Percentiles rank a stretch among this genome's conserved stretches.
These are phyloP conservation scores for Psettodes erumei DNA, from an alignment of 2,113 vertebrate species.

Conservation along the genomic window DNA sequence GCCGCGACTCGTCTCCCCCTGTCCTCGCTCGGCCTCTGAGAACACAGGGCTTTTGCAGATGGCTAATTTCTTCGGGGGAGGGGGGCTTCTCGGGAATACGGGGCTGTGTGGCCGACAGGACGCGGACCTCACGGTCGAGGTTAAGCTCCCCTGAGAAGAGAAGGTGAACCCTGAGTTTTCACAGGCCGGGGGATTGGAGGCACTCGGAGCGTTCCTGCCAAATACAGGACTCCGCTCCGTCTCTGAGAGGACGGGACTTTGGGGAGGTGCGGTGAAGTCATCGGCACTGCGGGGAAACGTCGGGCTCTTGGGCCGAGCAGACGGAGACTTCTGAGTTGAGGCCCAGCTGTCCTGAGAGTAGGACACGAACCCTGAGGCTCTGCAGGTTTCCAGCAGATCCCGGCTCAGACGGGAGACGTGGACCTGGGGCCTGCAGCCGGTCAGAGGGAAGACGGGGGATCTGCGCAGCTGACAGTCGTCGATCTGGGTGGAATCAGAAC, in stretches of 20 bases:
- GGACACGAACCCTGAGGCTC: conserved; percentile 56
- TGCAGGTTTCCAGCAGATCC: conserved; percentile 52
- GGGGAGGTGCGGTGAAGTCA: background rate
- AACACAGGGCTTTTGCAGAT: background rate
- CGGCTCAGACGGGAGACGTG: conserved; percentile 39
- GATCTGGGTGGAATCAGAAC: conserved; percentile 59
- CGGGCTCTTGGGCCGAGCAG: conserved; percentile 28
- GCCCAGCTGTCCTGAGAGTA: conserved; percentile 59
- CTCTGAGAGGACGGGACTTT: conserved; percentile 35
- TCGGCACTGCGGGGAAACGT: conserved; percentile 42
- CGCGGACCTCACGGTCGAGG: conserved; percentile 4
- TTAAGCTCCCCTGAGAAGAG: conserved; percentile 61
- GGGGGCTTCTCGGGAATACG: conserved; percentile 42
- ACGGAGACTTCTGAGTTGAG: background rate
- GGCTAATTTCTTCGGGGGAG: background rate
- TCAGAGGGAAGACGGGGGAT: conserved; percentile 56
- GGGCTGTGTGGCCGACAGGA: conserved; percentile 29
- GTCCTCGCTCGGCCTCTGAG: background rate
- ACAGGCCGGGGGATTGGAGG: conserved; percentile 19
- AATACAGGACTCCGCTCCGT: conserved; percentile 43
- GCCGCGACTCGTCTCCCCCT: rapidly evolving
- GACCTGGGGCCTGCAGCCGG: conserved; percentile 24
- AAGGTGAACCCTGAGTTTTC: conserved; percentile 67
- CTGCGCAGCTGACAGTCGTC: background rate
- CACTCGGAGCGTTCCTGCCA: conserved; percentile 12